These are phyloP conservation scores for Odontamblyopus lacepedii DNA, from an alignment of 2,797 vertebrate species.

Conservation along the genomic window DNA sequence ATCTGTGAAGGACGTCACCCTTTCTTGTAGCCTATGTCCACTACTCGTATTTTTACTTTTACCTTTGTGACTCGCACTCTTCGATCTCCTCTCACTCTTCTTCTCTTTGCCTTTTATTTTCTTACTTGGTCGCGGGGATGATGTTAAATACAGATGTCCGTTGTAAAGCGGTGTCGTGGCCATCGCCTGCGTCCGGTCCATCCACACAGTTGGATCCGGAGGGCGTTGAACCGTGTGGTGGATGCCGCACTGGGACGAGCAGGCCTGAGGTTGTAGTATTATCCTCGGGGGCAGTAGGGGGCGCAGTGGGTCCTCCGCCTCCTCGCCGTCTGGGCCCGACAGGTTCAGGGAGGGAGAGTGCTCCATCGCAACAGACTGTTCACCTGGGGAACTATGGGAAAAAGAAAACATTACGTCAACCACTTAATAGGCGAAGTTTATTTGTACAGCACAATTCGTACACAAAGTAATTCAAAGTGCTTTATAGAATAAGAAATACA, in stretches of 20 bases:
- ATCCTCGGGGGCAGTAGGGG: slow-evolving; percentile 61
- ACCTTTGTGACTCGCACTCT: slow-evolving; percentile 38
- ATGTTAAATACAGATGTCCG: slow-evolving; percentile 55
- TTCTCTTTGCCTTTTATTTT: slow-evolving; percentile 58
- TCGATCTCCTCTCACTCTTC: slow-evolving; percentile 52
- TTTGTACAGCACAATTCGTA: too few relatives aligned
- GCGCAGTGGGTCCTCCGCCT: slow-evolving; percentile 58
- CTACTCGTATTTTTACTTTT: slow-evolving; percentile 63
- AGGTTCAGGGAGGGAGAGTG: slow-evolving; percentile 64
- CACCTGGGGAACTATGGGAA: slow-evolving; percentile 23
- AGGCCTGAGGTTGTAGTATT: slow-evolving; percentile 48
- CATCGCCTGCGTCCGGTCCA: slow-evolving; percentile 67
- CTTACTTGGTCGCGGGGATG: slow-evolving; percentile 49
- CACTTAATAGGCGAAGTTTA: not conserved
- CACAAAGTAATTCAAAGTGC: too few relatives aligned
- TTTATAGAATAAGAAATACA: too few relatives aligned
- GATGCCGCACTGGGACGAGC: slow-evolving; percentile 61
- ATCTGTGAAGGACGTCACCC: slow-evolving; percentile 85
- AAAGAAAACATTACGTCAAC: slow-evolving; percentile 5
- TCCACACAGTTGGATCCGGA: slow-evolving; percentile 50
- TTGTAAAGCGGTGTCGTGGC: slow-evolving; percentile 70
- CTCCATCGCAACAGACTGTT: slow-evolving; percentile 53
- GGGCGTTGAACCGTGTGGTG: slow-evolving; percentile 50
- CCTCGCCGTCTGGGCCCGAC: slow-evolving; percentile 59
- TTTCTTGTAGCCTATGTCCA: slow-evolving; percentile 78